Evolutionary conservation across 2,797 vertebrate genomes (phyloP).

Genomic region (Bradypodion pumilum): DNA sequence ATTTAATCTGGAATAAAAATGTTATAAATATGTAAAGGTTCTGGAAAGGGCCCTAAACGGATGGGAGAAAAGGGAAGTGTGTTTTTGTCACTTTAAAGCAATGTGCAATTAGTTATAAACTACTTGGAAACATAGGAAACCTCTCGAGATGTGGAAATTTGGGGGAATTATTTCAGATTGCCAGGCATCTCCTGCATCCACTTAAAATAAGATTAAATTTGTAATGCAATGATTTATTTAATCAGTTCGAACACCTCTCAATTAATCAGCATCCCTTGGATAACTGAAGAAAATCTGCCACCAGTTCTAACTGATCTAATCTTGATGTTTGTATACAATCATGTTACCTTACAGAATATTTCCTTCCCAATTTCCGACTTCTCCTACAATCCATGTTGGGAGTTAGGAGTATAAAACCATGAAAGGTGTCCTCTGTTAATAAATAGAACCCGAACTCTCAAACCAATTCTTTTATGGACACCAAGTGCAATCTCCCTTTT

Average conservation of each 20-base stretch:
- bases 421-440: background rate
- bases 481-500: slow-evolving; percentile 47
- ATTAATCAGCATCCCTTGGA: background rate
- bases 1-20: background rate
- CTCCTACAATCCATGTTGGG: background rate
- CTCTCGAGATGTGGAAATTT: background rate
- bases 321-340: background rate
- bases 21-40: background rate
- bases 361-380: background rate
- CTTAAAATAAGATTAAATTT: background rate
- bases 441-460: background rate
- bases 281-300: background rate
- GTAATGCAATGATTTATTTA: background rate
- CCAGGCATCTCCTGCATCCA: background rate
- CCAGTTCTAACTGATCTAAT: background rate
- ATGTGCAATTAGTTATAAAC: slow-evolving; percentile 14
- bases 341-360: background rate
- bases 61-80: background rate
- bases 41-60: background rate
- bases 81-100: slow-evolving; percentile 61
- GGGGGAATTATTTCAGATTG: background rate
- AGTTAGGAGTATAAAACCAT: background rate
- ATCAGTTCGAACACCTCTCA: no score
- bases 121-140: background rate
- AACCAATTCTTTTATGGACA: background rate